Percentiles rank a stretch among this genome's conserved stretches.
Conservation (phyloP, 2,797 vertebrate species). For the Natrix natrix region DNA sequence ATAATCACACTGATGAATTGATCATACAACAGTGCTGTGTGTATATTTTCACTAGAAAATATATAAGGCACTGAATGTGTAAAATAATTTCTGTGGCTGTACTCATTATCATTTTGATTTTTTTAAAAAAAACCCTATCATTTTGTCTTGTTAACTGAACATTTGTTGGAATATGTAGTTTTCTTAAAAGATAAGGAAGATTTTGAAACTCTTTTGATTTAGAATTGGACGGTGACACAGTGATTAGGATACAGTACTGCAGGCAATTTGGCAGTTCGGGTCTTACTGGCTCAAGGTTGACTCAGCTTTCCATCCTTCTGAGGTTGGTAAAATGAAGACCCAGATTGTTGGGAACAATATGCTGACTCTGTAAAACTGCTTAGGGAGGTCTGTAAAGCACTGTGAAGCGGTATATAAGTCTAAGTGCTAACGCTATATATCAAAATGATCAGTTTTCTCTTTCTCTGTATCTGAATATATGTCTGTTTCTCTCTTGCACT, state of each 20-base stretch:
- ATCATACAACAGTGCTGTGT: slow-evolving; percentile 44
- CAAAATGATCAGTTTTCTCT: background rate
- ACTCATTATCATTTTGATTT: slow-evolving; percentile 30
- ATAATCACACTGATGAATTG: slow-evolving; percentile 35
- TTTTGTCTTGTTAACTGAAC: slow-evolving; percentile 30
- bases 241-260: too few species aligned
- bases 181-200: background rate
- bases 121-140: slow-evolving; percentile 10
- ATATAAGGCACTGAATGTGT: slow-evolving; percentile 38
- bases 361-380: too few species aligned
- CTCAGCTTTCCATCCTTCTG: too few species aligned
- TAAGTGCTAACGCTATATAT: background rate
- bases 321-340: too few species aligned
- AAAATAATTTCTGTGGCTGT: slow-evolving; percentile 43
- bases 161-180: slow-evolving; percentile 41
- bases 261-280: too few species aligned
- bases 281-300: too few species aligned
- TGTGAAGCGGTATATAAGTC: too few species aligned
- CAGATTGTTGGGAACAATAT: too few species aligned
- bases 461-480: background rate
- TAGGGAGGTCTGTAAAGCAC: too few species aligned
- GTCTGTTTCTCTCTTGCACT: background rate
- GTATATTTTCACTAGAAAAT: slow-evolving; percentile 38
- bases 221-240: background rate
- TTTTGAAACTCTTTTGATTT: slow-evolving; percentile 47